Percentiles rank a stretch among this genome's conserved stretches.
phyloP scores from a whole-genome alignment of 2,888 invertebrate species.

The Ennomos erosarius region DNA sequence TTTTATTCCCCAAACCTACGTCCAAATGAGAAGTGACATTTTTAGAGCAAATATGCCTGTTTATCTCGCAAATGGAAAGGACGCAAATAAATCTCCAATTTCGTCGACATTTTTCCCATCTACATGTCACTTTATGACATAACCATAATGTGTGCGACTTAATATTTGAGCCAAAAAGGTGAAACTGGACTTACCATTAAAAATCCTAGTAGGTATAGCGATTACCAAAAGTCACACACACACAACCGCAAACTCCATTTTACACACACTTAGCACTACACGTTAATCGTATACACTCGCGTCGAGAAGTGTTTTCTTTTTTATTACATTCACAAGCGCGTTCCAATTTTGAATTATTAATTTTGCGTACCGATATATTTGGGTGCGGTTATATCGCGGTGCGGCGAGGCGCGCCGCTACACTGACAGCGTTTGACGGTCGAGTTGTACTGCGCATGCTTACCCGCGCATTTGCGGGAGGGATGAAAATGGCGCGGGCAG shows the following conservation, averaged over 20 bases:
- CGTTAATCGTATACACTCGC: slow-evolving; percentile 53
- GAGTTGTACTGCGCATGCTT: slow-evolving; percentile 71
- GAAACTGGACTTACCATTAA: slow-evolving; percentile 63
- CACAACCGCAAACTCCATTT: slow-evolving; percentile 59
- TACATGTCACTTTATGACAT: too few relatives aligned
- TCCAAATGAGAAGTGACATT: slow-evolving; percentile 38
- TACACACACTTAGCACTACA: slow-evolving; percentile 48
- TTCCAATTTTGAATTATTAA: slow-evolving; percentile 43
- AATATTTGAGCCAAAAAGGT: too few relatives aligned
- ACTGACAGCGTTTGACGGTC: slow-evolving; percentile 71
- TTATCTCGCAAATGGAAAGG: slow-evolving; percentile 21
- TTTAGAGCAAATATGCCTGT: slow-evolving; percentile 30
- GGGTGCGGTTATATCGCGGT: slow-evolving; percentile 65
- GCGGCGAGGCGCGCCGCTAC: slow-evolving; percentile 68
- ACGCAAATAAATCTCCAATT: slow-evolving; percentile 26
- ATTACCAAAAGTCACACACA: slow-evolving; percentile 57
- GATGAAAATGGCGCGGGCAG: slow-evolving; percentile 60
- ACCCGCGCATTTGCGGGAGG: slow-evolving; percentile 68
- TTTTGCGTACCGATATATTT: slow-evolving; percentile 44
- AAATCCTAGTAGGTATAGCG: slow-evolving; percentile 52
- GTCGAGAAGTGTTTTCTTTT: slow-evolving; percentile 43
- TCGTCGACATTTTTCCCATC: too few relatives aligned
- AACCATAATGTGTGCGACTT: too few relatives aligned
- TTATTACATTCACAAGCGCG: slow-evolving; percentile 40
- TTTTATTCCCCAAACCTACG: slow-evolving; percentile 25